Evolutionary conservation across 2,113 vertebrate genomes (phyloP).

Genomic region (Leucopternis melanops): DNA sequence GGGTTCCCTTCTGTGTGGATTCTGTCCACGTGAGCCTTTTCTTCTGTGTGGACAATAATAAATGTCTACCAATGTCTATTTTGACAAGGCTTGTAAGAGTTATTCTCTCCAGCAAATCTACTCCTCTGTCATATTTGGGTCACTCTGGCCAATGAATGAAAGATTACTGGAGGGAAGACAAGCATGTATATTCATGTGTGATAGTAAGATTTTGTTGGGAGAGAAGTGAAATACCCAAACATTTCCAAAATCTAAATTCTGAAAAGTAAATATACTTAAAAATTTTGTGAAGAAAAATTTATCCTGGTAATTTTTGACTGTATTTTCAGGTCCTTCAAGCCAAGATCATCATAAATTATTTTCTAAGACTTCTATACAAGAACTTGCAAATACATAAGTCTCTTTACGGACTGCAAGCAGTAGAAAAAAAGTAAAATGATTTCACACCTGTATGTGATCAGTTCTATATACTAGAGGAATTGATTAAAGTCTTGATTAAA

Average conservation of each 20-base stretch:
- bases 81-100: conserved; percentile 9
- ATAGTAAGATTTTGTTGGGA: neutral
- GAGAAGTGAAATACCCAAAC: neutral
- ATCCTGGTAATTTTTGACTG: neutral
- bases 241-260: neutral
- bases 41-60: neutral
- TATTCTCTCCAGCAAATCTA: neutral
- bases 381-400: neutral
- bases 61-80: neutral
- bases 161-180: neutral
- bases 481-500: neutral
- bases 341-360: neutral
- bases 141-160: neutral
- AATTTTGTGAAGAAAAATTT: neutral
- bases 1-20: neutral
- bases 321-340: neutral
- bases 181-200: neutral
- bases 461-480: neutral
- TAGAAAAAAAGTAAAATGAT: neutral
- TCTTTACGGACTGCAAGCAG: neutral
- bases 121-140: neutral
- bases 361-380: neutral
- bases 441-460: neutral
- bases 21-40: neutral
- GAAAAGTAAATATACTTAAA: neutral